phyloP scores from a whole-genome alignment of 2,888 invertebrate species.

The Pristionchus fissidentatus region DNA sequence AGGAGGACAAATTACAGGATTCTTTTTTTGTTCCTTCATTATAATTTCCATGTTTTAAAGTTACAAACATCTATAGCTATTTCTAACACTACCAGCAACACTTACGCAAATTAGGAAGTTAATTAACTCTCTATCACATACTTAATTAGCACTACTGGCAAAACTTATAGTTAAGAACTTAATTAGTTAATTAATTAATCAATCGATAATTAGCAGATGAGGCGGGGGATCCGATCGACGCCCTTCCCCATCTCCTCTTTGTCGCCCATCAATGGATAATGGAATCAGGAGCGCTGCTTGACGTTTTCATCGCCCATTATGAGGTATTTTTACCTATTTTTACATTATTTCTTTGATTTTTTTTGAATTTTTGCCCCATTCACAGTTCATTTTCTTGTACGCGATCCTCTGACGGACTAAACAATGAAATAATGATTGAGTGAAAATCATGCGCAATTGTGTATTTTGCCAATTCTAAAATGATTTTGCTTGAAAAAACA shows the following conservation, averaged over 20 bases:
- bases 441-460: not conserved
- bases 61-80: too few relatives aligned
- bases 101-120: too few relatives aligned
- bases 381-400: too few relatives aligned
- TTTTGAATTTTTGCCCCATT: not conserved
- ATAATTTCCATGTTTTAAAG: not conserved
- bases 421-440: not conserved
- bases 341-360: not conserved
- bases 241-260: slow-evolving; percentile 77
- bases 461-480: not conserved
- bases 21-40: not conserved
- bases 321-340: not conserved
- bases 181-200: slow-evolving; percentile 33
- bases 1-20: too few relatives aligned
- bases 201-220: slow-evolving; percentile 42
- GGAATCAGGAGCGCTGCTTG: slow-evolving; percentile 76
- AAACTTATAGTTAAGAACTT: not conserved
- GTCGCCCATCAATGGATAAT: slow-evolving; percentile 79
- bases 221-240: slow-evolving; percentile 56
- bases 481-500: too few relatives aligned
- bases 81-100: too few relatives aligned
- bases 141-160: not conserved
- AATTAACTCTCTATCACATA: not conserved
- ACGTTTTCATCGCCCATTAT: slow-evolving; percentile 65
- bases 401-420: too few relatives aligned